Evolutionary conservation across 2,797 vertebrate species (phyloP).

Genomic region (Xenopus petersii): DNA sequence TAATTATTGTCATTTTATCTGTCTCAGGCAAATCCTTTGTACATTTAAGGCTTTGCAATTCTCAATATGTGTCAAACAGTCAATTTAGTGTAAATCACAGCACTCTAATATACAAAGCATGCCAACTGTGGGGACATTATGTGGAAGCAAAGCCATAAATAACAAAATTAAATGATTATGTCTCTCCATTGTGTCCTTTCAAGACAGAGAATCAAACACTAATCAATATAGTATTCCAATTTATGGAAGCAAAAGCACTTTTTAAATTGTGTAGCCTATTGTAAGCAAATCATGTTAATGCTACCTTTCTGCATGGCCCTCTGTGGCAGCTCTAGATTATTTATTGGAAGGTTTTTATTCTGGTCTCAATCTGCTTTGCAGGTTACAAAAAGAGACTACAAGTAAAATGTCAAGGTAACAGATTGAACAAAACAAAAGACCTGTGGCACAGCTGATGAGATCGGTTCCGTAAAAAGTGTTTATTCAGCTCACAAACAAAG

Average conservation of each 20-base stretch:
- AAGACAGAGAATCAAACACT: slow-evolving; percentile 33
- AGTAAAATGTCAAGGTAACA: too few species aligned
- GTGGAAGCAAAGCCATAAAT: slow-evolving; percentile 52
- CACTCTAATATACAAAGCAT: slow-evolving; percentile 44
- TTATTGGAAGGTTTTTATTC: too few species aligned
- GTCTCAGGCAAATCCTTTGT: slow-evolving; percentile 11
- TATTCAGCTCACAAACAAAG: too few species aligned
- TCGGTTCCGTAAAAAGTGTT: too few species aligned
- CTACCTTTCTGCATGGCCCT: too few species aligned
- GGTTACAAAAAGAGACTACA: too few species aligned
- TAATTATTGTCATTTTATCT: slow-evolving; percentile 11
- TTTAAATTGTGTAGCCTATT: too few species aligned
- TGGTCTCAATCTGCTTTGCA: too few species aligned
- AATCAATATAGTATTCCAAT: slow-evolving; percentile 24
- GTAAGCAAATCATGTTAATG: too few species aligned
- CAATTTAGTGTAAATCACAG: slow-evolving; percentile 57
- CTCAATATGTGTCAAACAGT: slow-evolving; percentile 40
- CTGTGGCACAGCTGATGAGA: too few species aligned
- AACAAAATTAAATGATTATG: slow-evolving; percentile 53
- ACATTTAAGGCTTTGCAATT: slow-evolving; percentile 33
- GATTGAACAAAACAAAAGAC: too few species aligned
- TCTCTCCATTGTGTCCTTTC: not conserved
- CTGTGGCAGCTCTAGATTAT: too few species aligned
- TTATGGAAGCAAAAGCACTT: not conserved
- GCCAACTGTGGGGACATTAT: slow-evolving; percentile 47